A percentile compares a stretch with the other conserved stretches of the same genome.
phyloP scores from a whole-genome alignment of 2,888 invertebrate genomes.

The Apodemia zela region DNA sequence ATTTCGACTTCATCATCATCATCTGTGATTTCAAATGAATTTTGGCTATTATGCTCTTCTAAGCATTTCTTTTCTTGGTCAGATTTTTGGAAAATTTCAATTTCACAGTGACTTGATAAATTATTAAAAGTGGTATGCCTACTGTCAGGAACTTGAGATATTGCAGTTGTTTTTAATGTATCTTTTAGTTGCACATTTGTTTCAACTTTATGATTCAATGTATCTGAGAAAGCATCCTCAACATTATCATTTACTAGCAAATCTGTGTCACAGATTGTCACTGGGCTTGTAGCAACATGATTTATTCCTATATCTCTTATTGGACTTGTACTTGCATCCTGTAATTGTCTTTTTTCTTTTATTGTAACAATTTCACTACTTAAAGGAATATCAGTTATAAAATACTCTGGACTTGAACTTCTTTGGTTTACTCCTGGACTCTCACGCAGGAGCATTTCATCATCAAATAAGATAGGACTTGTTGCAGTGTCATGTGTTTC shows the following conservation, averaged over 20 bases:
- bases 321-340: conserved; percentile 23
- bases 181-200: neutral
- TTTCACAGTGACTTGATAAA: conserved; percentile 28
- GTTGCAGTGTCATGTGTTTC: conserved; percentile 15
- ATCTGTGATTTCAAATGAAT: conserved; percentile 35
- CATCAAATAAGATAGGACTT: conserved; percentile 16
- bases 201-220: neutral
- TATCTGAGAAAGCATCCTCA: neutral
- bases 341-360: conserved; percentile 32
- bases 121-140: conserved; percentile 23
- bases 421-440: conserved; percentile 3
- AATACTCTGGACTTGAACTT: conserved; percentile 21
- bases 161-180: conserved; percentile 6
- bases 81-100: conserved; percentile 30
- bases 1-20: conserved; percentile 54
- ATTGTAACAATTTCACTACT: conserved; percentile 35
- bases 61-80: conserved; percentile 44
- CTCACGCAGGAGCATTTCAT: conserved; percentile 1
- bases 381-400: conserved; percentile 37
- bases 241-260: neutral
- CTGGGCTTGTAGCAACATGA: conserved; percentile 35
- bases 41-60: conserved; percentile 47
- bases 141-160: conserved; percentile 1
- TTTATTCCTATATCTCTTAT: neutral
- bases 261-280: conserved; percentile 17